These are phyloP conservation scores for Lasiommata megera DNA, from an alignment of 2,888 invertebrate genomes.

Conservation along the genomic window DNA sequence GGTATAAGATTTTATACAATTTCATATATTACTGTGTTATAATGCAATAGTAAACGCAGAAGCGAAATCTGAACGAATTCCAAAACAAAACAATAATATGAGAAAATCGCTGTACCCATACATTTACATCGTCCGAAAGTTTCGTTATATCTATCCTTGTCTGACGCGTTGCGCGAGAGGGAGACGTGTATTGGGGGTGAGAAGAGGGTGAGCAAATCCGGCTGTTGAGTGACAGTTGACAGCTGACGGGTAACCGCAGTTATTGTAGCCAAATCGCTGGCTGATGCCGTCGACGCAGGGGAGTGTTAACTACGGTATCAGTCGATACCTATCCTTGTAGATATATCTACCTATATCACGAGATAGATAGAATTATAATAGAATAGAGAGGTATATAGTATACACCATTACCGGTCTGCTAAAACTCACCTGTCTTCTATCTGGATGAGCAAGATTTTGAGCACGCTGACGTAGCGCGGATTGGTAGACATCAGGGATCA, in stretches of 20 bases:
- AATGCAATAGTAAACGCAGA: neutral
- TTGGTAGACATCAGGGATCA: too few relatives aligned
- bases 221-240: constrained; percentile 67
- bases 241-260: constrained; percentile 42
- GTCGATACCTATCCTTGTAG: too few relatives aligned
- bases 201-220: constrained; percentile 51
- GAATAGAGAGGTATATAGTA: too few relatives aligned
- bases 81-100: constrained; percentile 10
- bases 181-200: constrained; percentile 32
- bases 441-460: too few relatives aligned
- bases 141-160: constrained; percentile 19
- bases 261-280: constrained; percentile 26
- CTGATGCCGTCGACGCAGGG: neutral
- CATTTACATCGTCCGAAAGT: constrained; percentile 28
- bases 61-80: neutral
- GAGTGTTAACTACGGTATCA: neutral
- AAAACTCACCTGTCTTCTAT: too few relatives aligned
- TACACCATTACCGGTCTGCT: too few relatives aligned
- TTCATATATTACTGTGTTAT: too few relatives aligned
- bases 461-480: too few relatives aligned
- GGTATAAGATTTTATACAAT: too few relatives aligned
- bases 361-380: too few relatives aligned
- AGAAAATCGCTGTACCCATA: constrained; percentile 13
- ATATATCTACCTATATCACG: too few relatives aligned
- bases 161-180: constrained; percentile 13